These are phyloP conservation scores for Sipha maydis DNA, from an alignment of 2,888 invertebrate species.

Conservation along the genomic window DNA sequence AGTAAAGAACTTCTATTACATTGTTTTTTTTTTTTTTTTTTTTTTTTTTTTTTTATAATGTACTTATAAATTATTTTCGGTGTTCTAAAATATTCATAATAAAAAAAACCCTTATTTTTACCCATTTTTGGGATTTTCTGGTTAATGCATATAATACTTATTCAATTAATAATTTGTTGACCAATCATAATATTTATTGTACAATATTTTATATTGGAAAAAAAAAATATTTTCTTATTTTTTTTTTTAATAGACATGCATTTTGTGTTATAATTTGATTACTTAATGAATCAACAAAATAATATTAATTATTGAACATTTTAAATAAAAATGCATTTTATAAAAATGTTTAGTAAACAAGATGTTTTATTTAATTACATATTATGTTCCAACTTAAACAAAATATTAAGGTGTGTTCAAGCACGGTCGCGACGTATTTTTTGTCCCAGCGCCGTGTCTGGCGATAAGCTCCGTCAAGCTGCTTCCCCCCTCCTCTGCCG, in stretches of 20 bases:
- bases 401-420: no score
- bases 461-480: no score
- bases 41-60: no score
- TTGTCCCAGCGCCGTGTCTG: no score
- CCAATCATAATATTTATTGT: conserved; percentile 4
- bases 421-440: no score
- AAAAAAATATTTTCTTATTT: conserved; percentile 41
- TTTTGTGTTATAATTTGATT: neutral
- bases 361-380: neutral
- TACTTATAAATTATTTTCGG: conserved; percentile 15
- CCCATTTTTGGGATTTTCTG: neutral
- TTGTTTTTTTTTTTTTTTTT: neutral
- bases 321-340: neutral
- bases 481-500: no score
- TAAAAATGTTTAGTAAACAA: no score
- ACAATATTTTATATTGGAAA: conserved; percentile 29
- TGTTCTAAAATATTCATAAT: conserved; percentile 15
- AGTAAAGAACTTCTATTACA: neutral
- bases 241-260: conserved; percentile 30
- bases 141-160: neutral
- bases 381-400: neutral
- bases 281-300: neutral
- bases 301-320: neutral
- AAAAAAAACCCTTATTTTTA: neutral
- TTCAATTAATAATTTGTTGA: neutral